These are phyloP conservation scores for Gerris buenoi DNA, from an alignment of 1,140 invertebrate genomes.

Conservation along the genomic window DNA sequence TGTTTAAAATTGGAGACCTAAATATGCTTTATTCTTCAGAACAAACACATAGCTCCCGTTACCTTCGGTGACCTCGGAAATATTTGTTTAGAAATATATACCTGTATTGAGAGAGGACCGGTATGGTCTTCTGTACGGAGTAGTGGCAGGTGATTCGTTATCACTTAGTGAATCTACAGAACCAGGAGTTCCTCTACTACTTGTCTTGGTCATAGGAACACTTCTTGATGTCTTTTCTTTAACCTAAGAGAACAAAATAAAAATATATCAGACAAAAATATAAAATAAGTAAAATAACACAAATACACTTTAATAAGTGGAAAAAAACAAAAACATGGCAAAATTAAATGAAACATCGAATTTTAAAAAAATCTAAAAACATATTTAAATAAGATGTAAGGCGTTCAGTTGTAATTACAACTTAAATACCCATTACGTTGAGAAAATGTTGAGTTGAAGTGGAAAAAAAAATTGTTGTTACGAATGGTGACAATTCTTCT, in stretches of 20 bases:
- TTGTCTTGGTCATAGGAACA: conserved; percentile 56
- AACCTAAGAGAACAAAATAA: conserved; percentile 53
- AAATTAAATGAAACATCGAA: too few species aligned
- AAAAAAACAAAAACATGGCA: not conserved
- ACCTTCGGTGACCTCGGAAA: too few species aligned
- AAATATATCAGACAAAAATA: not conserved
- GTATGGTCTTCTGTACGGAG: conserved; percentile 15
- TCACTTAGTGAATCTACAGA: conserved; percentile 76
- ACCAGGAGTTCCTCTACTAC: conserved; percentile 45
- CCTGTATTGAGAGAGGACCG: conserved; percentile 35
- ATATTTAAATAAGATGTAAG: too few species aligned
- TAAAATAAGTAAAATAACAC: not conserved
- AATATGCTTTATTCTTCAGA: not conserved
- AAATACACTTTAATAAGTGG: too few species aligned
- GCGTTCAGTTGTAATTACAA: too few species aligned
- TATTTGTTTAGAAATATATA: conserved; percentile 25
- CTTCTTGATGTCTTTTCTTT: conserved; percentile 72
- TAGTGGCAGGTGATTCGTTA: conserved; percentile 47
- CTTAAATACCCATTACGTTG: too few species aligned
- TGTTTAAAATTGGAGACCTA: not conserved
- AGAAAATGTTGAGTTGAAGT: too few species aligned
- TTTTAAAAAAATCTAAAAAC: too few species aligned
- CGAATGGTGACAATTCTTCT: too few species aligned
- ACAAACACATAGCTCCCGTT: too few species aligned
- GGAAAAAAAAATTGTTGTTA: too few species aligned